Evolutionary conservation across 2,888 invertebrate genomes (phyloP).

Genomic region (Cristatella mucedo): DNA sequence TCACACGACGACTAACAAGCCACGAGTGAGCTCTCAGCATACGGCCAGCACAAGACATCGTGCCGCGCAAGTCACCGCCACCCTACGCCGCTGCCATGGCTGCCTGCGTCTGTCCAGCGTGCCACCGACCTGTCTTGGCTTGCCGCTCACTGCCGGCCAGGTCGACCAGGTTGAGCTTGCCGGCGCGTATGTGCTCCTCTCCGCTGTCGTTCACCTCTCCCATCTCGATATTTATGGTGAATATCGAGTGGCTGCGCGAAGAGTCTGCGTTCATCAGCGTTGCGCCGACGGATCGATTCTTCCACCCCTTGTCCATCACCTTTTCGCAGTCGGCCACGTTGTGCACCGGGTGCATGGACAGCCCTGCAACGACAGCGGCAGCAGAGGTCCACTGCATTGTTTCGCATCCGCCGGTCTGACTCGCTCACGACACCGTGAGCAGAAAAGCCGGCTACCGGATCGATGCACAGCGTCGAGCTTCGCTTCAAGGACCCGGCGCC

Average conservation of each 20-base stretch:
- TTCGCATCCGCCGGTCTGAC: too few relatives aligned
- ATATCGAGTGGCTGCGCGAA: slow-evolving; percentile 71
- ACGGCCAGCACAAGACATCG: too few relatives aligned
- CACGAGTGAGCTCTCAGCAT: too few relatives aligned
- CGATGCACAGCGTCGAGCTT: too few relatives aligned
- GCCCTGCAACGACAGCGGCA: slow-evolving; percentile 40
- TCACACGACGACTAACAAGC: too few relatives aligned
- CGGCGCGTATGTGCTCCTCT: slow-evolving; percentile 47
- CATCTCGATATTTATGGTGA: slow-evolving; percentile 68
- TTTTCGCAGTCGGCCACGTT: slow-evolving; percentile 59
- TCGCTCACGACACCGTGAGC: too few relatives aligned
- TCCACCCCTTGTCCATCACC: slow-evolving; percentile 58
- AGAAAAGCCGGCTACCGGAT: too few relatives aligned
- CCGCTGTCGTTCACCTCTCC: slow-evolving; percentile 45
- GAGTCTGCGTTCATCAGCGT: slow-evolving; percentile 72
- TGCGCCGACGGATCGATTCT: slow-evolving; percentile 62
- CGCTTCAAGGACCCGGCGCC: too few relatives aligned
- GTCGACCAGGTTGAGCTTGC: slow-evolving; percentile 71
- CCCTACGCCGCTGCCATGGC: too few relatives aligned
- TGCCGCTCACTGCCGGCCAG: slow-evolving; percentile 75
- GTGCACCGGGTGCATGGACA: slow-evolving; percentile 60
- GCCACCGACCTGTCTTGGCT: slow-evolving; percentile 49
- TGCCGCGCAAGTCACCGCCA: too few relatives aligned
- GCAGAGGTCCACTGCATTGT: too few relatives aligned
- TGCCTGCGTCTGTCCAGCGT: too few relatives aligned